phyloP scores from a whole-genome alignment of 2,888 invertebrate genomes.

The Rambutsinella grinnellia region DNA sequence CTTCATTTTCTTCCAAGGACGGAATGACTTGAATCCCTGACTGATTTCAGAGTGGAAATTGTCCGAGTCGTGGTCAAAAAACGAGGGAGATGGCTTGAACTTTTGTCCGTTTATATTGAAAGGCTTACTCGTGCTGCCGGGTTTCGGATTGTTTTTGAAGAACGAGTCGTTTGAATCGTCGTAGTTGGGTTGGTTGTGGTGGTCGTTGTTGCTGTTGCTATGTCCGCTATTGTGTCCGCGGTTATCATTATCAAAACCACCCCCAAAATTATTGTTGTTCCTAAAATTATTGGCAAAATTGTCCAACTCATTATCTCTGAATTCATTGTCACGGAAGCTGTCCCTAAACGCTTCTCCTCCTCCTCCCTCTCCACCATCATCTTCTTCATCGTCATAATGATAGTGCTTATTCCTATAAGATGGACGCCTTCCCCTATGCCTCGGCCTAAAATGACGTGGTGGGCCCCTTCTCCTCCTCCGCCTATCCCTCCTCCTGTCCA shows the following conservation, averaged over 20 bases:
- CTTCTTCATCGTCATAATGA: constrained; percentile 12
- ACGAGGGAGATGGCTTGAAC: background rate
- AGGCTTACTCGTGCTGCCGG: too few species aligned
- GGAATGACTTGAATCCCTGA: background rate
- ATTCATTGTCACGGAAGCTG: too few species aligned
- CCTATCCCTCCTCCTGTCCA: constrained; percentile 11
- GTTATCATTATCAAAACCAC: background rate
- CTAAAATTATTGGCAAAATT: too few species aligned
- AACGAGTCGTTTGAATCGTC: too few species aligned
- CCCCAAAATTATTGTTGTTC: background rate
- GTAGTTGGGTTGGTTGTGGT: background rate
- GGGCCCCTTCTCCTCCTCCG: background rate
- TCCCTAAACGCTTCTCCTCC: too few species aligned
- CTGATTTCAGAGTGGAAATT: too few species aligned
- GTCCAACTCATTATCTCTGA: too few species aligned
- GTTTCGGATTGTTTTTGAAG: too few species aligned
- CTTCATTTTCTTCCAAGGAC: background rate
- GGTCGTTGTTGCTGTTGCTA: background rate
- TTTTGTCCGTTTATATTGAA: background rate
- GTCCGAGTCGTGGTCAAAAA: background rate
- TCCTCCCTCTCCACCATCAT: background rate
- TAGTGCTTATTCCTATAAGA: background rate
- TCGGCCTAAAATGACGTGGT: background rate
- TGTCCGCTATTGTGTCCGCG: background rate
- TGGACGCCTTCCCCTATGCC: constrained; percentile 2